Percentiles rank a stretch among this genome's conserved stretches.
Evolutionary conservation across 2,113 vertebrate species (phyloP).

Genomic region (Microcebus lehilahytsara): DNA sequence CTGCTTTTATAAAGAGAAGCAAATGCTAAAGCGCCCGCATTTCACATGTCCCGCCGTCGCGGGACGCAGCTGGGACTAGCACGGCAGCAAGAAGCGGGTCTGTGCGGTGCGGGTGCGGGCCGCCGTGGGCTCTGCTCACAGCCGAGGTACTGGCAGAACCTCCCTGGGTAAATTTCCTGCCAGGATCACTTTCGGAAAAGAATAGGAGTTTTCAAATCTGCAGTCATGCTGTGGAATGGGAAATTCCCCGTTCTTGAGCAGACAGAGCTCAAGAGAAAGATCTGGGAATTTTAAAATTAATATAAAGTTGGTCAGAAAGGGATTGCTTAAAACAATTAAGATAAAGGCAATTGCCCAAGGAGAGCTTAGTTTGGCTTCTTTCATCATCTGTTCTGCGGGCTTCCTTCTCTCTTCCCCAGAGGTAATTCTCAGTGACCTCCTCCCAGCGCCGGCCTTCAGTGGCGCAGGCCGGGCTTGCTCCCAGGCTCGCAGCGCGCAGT

Average conservation of each 20-base stretch:
- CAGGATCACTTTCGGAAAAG: constrained; percentile 9
- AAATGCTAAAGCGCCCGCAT: neutral
- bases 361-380: constrained; percentile 54
- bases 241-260: neutral
- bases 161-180: neutral
- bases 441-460: constrained; percentile 3
- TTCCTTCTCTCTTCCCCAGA: constrained; percentile 59
- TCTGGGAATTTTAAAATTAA: constrained; percentile 10
- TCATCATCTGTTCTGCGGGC: neutral
- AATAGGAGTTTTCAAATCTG: constrained; percentile 1
- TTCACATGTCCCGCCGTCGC: neutral
- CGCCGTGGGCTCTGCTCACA: neutral
- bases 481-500: constrained; percentile 83
- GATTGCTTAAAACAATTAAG: neutral
- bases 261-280: constrained; percentile 16
- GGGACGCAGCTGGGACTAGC: neutral
- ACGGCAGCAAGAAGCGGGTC: neutral
- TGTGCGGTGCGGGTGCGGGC: too few relatives aligned
- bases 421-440: constrained; percentile 61
- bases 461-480: too few relatives aligned
- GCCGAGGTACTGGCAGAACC: neutral
- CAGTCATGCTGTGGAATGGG: neutral
- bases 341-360: constrained; percentile 22
- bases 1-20: constrained; percentile 4
- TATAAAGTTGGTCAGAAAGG: neutral